These are phyloP conservation scores for Mythimna albipuncta DNA, from an alignment of 2,888 invertebrate species.

Conservation along the genomic window DNA sequence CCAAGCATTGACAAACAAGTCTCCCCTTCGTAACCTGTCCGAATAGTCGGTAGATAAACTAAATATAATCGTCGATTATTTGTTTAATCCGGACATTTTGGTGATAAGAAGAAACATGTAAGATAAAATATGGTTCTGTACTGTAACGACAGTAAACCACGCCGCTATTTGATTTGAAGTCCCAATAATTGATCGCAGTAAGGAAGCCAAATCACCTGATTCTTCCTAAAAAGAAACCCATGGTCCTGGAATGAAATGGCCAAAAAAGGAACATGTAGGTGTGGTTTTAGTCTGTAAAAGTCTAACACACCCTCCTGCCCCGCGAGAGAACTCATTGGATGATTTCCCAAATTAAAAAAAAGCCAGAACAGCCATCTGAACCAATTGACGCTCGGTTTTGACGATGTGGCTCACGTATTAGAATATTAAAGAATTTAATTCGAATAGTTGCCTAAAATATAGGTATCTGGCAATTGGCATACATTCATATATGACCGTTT, in stretches of 20 bases:
- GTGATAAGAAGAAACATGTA: conserved; percentile 43
- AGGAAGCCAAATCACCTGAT: too few species aligned
- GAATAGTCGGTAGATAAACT: conserved; percentile 37
- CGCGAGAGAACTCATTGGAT: too few species aligned
- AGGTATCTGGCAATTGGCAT: neutral
- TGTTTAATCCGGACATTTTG: conserved; percentile 42
- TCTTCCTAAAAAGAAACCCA: too few species aligned
- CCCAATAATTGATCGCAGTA: neutral
- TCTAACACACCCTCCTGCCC: too few species aligned
- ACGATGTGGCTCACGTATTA: neutral
- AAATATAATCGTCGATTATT: conserved; percentile 52
- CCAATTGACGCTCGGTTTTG: too few species aligned
- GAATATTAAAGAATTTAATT: neutral
- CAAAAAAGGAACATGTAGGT: too few species aligned
- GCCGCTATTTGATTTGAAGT: neutral
- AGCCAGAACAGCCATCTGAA: too few species aligned
- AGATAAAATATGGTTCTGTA: conserved; percentile 12
- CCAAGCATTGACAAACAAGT: conserved; percentile 7
- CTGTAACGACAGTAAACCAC: neutral
- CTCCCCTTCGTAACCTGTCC: conserved; percentile 47
- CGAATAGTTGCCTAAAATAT: neutral
- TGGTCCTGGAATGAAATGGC: too few species aligned
- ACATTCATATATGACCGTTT: neutral
- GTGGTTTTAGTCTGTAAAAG: too few species aligned
- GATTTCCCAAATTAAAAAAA: too few species aligned